Evolutionary conservation across 2,888 invertebrate species (phyloP).

Genomic region (Lymantria monacha): DNA sequence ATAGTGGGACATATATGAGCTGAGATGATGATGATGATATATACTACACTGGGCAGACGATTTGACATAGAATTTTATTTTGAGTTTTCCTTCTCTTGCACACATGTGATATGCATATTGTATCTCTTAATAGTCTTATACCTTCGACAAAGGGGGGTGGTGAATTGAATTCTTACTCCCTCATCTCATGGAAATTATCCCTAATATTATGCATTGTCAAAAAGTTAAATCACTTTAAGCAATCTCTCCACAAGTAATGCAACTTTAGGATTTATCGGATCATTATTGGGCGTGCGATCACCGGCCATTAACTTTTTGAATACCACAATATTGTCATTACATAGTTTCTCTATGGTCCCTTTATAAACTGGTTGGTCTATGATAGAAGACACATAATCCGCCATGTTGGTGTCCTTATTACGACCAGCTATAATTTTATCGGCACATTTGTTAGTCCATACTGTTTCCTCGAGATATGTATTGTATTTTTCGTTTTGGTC

Average conservation of each 20-base stretch:
- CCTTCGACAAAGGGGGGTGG: no score
- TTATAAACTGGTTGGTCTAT: conserved; percentile 27
- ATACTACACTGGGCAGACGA: no score
- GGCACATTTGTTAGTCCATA: conserved; percentile 58
- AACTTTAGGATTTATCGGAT: conserved; percentile 48
- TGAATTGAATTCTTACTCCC: no score
- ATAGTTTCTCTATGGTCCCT: conserved; percentile 41
- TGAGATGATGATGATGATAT: no score
- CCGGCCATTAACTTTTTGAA: conserved; percentile 36
- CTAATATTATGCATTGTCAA: no score
- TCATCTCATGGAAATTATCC: no score
- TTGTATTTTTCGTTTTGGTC: conserved; percentile 85
- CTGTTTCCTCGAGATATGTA: conserved; percentile 79
- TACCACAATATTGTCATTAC: conserved; percentile 39
- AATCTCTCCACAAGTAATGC: conserved; percentile 41
- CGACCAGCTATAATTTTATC: conserved; percentile 28
- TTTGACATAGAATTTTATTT: no score
- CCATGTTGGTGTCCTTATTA: neutral
- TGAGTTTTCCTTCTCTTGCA: no score
- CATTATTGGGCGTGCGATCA: conserved; percentile 14
- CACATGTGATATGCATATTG: no score
- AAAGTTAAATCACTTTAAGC: conserved; percentile 1
- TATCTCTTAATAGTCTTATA: no score
- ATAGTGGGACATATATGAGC: no score
- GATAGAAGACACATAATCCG: conserved; percentile 16